Conservation (phyloP, 1,140 invertebrate species). For the Drosophila bipectinata region DNA sequence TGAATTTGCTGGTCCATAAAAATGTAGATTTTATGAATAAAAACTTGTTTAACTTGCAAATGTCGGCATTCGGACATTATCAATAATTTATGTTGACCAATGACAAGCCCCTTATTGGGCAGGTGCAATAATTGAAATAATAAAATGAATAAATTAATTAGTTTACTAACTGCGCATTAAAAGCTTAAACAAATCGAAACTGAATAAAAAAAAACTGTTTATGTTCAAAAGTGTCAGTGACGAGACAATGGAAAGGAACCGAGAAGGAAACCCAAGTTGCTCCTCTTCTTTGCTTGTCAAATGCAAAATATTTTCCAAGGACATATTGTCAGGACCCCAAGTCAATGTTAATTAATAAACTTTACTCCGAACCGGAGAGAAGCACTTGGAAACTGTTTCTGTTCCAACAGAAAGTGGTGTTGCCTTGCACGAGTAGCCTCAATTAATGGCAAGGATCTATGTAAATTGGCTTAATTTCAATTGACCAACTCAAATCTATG, state of each 20-base stretch:
- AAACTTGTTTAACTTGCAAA: not conserved
- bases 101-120: too few species aligned
- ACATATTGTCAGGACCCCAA: slow-evolving; percentile 13
- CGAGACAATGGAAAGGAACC: not conserved
- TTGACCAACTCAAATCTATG: slow-evolving; percentile 39
- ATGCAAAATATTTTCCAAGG: not conserved
- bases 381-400: slow-evolving; percentile 19
- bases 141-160: not conserved
- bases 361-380: slow-evolving; percentile 23
- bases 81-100: not conserved
- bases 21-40: not conserved
- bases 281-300: not conserved
- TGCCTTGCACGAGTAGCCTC: slow-evolving; percentile 53
- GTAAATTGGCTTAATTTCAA: slow-evolving; percentile 67
- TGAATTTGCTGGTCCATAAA: not conserved
- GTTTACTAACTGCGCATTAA: not conserved
- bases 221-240: not conserved
- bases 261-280: not conserved
- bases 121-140: not conserved
- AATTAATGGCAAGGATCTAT: slow-evolving; percentile 57
- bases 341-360: slow-evolving; percentile 69
- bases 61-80: not conserved
- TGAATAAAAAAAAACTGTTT: not conserved
- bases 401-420: slow-evolving; percentile 14
- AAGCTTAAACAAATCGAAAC: not conserved